phyloP scores from a whole-genome alignment of 2,888 invertebrate genomes.

The Willowsia nigromaculata region DNA sequence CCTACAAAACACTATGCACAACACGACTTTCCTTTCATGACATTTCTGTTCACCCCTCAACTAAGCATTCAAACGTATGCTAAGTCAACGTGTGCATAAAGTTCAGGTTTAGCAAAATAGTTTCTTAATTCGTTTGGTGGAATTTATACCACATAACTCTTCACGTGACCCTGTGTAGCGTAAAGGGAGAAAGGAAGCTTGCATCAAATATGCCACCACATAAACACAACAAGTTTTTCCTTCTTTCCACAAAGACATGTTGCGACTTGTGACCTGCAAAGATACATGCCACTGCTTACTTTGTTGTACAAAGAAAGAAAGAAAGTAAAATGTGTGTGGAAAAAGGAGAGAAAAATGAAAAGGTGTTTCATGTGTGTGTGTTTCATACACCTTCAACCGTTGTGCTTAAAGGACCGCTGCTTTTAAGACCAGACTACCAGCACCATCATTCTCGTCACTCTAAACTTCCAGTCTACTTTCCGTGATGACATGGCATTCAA shows the following conservation, averaged over 20 bases:
- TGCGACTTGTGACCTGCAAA: background rate
- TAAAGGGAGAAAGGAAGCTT: background rate
- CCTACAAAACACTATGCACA: background rate
- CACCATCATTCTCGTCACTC: constrained; percentile 21
- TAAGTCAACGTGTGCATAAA: background rate
- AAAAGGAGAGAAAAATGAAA: background rate
- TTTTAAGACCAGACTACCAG: background rate
- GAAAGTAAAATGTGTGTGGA: constrained; percentile 23
- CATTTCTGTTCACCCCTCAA: background rate
- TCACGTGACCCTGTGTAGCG: background rate
- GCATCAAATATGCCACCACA: background rate
- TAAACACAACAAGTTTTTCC: constrained; percentile 13
- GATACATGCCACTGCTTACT: background rate
- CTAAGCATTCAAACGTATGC: background rate
- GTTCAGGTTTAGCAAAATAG: background rate
- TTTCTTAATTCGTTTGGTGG: background rate
- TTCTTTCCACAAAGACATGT: background rate
- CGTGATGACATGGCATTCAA: constrained; percentile 72
- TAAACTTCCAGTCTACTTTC: constrained; percentile 48
- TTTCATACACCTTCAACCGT: background rate
- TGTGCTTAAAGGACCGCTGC: background rate
- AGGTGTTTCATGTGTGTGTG: constrained; percentile 18
- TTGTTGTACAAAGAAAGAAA: background rate
- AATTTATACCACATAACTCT: background rate
- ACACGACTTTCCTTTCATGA: constrained; percentile 58